phyloP scores from a whole-genome alignment of 2,797 vertebrate genomes.

The Garrulus glandarius region DNA sequence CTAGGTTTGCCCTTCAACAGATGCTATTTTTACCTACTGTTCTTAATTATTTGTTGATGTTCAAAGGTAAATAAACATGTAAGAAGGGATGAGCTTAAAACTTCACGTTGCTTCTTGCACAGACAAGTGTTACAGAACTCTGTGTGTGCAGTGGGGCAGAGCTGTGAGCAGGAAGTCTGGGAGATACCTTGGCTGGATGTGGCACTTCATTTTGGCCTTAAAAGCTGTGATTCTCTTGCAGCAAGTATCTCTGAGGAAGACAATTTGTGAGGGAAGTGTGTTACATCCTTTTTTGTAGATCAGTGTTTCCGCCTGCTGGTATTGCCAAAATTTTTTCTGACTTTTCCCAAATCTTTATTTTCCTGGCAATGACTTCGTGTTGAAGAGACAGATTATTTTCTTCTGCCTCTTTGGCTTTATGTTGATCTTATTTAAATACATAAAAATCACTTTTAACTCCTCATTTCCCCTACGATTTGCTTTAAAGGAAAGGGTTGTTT shows the following conservation, averaged over 20 bases:
- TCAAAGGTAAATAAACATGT: not conserved
- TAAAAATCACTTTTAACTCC: not conserved
- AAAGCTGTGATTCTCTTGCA: not conserved
- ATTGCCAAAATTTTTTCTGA: not conserved
- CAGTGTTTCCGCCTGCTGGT: not conserved
- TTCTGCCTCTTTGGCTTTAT: not conserved
- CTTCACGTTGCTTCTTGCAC: not conserved
- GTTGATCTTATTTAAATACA: not conserved
- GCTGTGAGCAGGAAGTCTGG: not conserved
- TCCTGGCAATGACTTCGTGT: not conserved
- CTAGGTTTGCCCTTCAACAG: not conserved
- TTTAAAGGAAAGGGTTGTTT: not conserved
- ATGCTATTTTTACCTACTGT: not conserved
- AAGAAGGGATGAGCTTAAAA: not conserved
- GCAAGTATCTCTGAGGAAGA: not conserved
- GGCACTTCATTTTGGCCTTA: not conserved
- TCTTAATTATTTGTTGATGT: not conserved
- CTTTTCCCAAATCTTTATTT: not conserved
- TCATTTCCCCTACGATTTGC: not conserved
- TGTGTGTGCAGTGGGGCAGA: not conserved
- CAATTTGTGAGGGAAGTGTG: not conserved
- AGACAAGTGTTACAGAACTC: not conserved
- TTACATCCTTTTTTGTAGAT: not conserved
- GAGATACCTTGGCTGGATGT: not conserved
- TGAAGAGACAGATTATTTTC: not conserved